Conservation (phyloP, 2,888 invertebrate species). For the Linyphia triangularis region DNA sequence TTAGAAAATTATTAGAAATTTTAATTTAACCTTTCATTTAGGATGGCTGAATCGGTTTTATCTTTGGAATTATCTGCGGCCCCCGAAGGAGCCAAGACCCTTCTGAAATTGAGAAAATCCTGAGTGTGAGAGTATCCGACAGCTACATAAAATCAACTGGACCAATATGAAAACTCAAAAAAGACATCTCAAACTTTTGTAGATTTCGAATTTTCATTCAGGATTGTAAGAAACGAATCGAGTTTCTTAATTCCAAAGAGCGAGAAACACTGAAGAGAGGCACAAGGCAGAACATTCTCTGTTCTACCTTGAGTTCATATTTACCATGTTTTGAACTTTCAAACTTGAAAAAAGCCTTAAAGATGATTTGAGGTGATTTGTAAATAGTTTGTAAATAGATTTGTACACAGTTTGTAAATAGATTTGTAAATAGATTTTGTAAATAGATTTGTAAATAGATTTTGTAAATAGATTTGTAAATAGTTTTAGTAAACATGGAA, state of each 20-base stretch:
- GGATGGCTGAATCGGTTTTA: no score
- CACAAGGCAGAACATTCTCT: slow-evolving; percentile 11
- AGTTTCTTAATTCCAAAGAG: neutral
- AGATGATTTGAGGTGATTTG: slow-evolving; percentile 13
- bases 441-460: no score
- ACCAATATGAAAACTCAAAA: slow-evolving; percentile 38
- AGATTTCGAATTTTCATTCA: slow-evolving; percentile 25
- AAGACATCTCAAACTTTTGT: slow-evolving; percentile 1
- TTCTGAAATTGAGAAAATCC: neutral
- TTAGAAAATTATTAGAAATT: no score
- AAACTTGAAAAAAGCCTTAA: slow-evolving; percentile 13
- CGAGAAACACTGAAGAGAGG: slow-evolving; percentile 5
- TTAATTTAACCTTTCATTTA: no score
- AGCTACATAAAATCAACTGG: slow-evolving; percentile 27
- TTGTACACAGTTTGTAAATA: no score
- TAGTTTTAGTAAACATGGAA: neutral
- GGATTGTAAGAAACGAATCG: slow-evolving; percentile 36
- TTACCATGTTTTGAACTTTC: neutral
- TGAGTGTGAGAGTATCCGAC: neutral
- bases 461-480: no score
- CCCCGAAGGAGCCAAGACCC: no score
- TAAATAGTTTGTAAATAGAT: no score
- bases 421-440: no score
- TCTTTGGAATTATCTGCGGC: no score
- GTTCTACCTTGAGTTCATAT: slow-evolving; percentile 41